phyloP scores from a whole-genome alignment of 2,113 vertebrate genomes.

The Anseranas semipalmata region DNA sequence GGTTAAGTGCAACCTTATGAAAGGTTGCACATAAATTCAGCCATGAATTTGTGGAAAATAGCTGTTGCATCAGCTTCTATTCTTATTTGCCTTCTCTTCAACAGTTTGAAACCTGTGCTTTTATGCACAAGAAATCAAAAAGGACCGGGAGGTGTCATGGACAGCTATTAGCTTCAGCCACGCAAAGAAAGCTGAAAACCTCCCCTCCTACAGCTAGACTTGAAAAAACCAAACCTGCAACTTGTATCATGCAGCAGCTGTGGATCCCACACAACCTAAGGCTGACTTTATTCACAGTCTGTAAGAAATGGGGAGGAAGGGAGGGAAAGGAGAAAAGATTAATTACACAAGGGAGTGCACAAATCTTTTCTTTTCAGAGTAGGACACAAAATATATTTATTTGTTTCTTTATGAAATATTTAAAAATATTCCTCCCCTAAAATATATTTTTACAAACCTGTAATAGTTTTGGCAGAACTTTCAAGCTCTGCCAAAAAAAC shows the following conservation, averaged over 20 bases:
- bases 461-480: conserved; percentile 1
- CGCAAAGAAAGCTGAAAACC: not conserved
- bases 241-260: not conserved
- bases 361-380: not conserved
- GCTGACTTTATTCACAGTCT: not conserved
- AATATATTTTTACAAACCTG: not conserved
- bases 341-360: not conserved
- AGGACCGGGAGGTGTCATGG: not conserved
- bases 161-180: not conserved
- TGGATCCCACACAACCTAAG: not conserved
- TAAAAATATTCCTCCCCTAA: not conserved
- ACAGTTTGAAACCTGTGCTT: not conserved
- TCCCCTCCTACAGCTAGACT: not conserved
- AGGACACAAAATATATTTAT: not conserved
- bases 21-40: not conserved
- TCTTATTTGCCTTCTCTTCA: not conserved
- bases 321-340: not conserved
- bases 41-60: not conserved
- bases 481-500: conserved; percentile 13
- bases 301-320: not conserved
- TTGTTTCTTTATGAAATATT: conserved; percentile 13
- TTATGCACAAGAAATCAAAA: not conserved
- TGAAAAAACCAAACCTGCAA: not conserved
- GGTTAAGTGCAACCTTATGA: not conserved
- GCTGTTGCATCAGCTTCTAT: not conserved